A percentile compares a stretch with the other conserved stretches of the same genome.
phyloP scores from a whole-genome alignment of 2,113 vertebrate genomes.

The Gadus macrocephalus region DNA sequence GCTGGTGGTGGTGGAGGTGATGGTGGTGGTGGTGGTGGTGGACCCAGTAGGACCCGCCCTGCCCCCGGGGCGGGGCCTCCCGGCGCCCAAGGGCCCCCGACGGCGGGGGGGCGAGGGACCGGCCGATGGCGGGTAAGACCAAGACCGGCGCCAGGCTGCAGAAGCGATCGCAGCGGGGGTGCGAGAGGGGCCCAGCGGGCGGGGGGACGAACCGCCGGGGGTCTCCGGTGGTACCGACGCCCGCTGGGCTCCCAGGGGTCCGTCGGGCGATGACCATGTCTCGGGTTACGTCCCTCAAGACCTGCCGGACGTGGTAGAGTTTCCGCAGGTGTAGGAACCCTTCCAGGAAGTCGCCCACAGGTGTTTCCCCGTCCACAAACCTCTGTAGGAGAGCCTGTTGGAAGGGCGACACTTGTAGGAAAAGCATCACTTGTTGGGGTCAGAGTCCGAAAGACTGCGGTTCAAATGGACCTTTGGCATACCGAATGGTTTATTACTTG shows the following conservation, averaged over 20 bases:
- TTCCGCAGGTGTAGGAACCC: slow-evolving; percentile 31
- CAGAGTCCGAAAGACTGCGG: too few species aligned
- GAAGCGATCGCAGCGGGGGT: too few species aligned
- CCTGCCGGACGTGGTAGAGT: slow-evolving; percentile 39
- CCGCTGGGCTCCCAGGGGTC: slow-evolving; percentile 2
- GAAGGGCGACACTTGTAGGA: slow-evolving; percentile 19
- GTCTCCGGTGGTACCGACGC: not conserved
- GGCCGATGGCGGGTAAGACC: slow-evolving; percentile 27
- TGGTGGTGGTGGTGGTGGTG: not conserved
- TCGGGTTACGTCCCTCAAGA: slow-evolving; percentile 48
- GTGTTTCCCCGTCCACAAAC: slow-evolving; percentile 37
- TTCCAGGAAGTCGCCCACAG: slow-evolving; percentile 38
- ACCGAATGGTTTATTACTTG: too few species aligned
- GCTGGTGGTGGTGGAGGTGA: not conserved
- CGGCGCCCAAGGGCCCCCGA: slow-evolving; percentile 30
- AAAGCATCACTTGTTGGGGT: not conserved
- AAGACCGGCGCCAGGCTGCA: slow-evolving; percentile 27
- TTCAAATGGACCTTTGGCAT: too few species aligned
- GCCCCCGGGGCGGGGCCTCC: not conserved
- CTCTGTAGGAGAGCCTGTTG: slow-evolving; percentile 47
- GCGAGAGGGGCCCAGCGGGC: too few species aligned
- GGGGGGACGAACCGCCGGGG: too few species aligned
- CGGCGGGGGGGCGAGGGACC: slow-evolving; percentile 2
- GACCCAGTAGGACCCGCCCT: not conserved
- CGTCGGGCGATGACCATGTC: slow-evolving; percentile 5